Base-by-base conservation (phyloP, 2,113 vertebrate species). In the chimpanzee (Pan troglodytes) region DNA sequence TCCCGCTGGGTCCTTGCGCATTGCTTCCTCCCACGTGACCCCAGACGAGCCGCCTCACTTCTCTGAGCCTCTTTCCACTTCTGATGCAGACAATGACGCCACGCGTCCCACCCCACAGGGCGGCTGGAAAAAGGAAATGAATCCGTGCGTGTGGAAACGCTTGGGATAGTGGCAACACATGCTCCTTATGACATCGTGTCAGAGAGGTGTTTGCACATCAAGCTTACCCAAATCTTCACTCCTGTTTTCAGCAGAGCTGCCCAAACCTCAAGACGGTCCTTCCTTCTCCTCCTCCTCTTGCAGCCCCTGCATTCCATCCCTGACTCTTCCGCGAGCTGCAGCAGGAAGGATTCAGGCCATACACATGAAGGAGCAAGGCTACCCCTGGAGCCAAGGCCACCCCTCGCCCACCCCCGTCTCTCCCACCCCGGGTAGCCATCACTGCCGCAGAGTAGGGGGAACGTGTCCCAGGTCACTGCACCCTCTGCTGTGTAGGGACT, bases 71-170 rank as follows among this genome's bases (percentile, higher is more conserved):
- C 0, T 52, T 9, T 35, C 78, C 35, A 20, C 43, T 38, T 25
- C 13, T 0, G 35, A 30, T 0, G 35, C 72, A 52, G 57, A 7
- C 35, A 14, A 0, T 0, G 6, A 32, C 1, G 9, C 52, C 5
- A 0, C 17, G 6, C 0, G 12, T 8, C 78, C 67, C 6, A 1
- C 9, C 78, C 32, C 16, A 25, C 43, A 30, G 27, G 20, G 45
- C 6, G 50, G 59, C 13, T 1, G 22, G 35, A 50, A 52, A 27
- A 3, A 75, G 81, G 48, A 73, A 17, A 43, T 35, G 25, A 40
- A 35, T 38, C 27, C 5, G 10, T 12, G 1, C 1, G 27, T 22
- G 43, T 6, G 8, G 38, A 40, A 11, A 32, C 7, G 32, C 43
- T 18, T 40, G 18, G 6, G 13, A 17, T 30, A 0, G 2, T 13